Conservation (phyloP, 2,888 invertebrate genomes). For the Pycnomerus fuliginosus region DNA sequence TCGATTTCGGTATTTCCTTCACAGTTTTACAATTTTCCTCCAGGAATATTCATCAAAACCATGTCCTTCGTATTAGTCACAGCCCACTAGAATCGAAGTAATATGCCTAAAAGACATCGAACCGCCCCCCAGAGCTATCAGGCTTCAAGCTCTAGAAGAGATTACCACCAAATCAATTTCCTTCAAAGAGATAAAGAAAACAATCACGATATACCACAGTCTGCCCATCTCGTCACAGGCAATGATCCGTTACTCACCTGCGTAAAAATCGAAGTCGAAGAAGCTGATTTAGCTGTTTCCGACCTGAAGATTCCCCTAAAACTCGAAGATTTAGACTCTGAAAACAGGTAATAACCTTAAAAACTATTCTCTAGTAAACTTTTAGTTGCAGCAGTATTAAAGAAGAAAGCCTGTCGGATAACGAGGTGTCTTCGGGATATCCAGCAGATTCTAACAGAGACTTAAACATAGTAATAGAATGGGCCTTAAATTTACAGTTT, state of each 20-base stretch:
- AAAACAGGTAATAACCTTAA: slow-evolving; percentile 6
- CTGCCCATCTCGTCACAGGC: too few species aligned
- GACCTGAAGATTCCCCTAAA: slow-evolving; percentile 7
- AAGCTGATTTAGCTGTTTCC: slow-evolving; percentile 4
- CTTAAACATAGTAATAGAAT: slow-evolving; percentile 12
- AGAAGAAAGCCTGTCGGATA: slow-evolving; percentile 6
- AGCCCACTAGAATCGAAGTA: too few species aligned
- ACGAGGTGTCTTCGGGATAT: not conserved
- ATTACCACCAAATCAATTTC: too few species aligned
- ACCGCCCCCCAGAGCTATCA: too few species aligned
- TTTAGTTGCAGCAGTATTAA: slow-evolving; percentile 10
- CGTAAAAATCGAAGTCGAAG: slow-evolving; percentile 14
- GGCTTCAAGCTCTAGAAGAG: slow-evolving; percentile 2
- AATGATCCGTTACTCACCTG: slow-evolving; percentile 6
- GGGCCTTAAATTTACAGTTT: slow-evolving; percentile 12
- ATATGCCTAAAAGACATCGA: slow-evolving; percentile 7
- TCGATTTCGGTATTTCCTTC: too few species aligned
- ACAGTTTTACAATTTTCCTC: too few species aligned
- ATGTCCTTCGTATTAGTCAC: too few species aligned
- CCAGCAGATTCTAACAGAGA: too few species aligned
- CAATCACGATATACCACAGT: slow-evolving; percentile 5
- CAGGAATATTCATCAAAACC: too few species aligned
- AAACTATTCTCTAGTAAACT: not conserved
- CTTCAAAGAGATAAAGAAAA: slow-evolving; percentile 12
- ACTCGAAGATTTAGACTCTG: slow-evolving; percentile 8